These are phyloP conservation scores for Philereme transversata DNA, from an alignment of 2,888 invertebrate genomes.

Conservation along the genomic window DNA sequence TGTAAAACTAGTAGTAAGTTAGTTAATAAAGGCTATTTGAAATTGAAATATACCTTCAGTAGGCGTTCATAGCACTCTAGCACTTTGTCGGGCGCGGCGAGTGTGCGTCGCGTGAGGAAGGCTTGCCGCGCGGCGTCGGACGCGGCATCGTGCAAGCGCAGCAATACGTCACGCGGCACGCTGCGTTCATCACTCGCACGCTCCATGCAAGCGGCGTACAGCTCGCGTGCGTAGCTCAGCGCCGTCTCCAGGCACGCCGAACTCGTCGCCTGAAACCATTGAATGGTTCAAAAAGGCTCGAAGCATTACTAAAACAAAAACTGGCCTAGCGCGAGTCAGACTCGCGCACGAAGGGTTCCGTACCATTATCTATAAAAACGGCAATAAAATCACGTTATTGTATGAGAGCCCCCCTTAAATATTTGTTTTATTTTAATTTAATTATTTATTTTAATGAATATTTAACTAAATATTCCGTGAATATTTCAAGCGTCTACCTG, in stretches of 20 bases:
- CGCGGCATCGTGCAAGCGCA: slow-evolving; percentile 24
- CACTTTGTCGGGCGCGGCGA: slow-evolving; percentile 30
- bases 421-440: no score
- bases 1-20: no score
- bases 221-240: slow-evolving; percentile 35
- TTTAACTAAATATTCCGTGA: no score
- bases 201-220: slow-evolving; percentile 44
- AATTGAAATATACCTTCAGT: slow-evolving; percentile 20
- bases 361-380: no score
- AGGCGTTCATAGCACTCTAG: slow-evolving; percentile 21
- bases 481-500: no score
- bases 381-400: no score
- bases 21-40: no score
- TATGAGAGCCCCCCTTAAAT: no score
- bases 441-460: no score
- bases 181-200: slow-evolving; percentile 35
- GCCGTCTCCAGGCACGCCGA: slow-evolving; percentile 37
- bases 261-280: slow-evolving; percentile 38
- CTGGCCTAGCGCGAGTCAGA: no score
- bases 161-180: slow-evolving; percentile 21
- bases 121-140: slow-evolving; percentile 16
- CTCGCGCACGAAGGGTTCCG: no score
- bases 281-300: background rate
- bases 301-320: no score
- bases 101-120: slow-evolving; percentile 41